Percentiles rank a stretch among this genome's conserved stretches.
Evolutionary conservation across 1,140 invertebrate species (phyloP).

Genomic region (Macrobrachium nipponense): DNA sequence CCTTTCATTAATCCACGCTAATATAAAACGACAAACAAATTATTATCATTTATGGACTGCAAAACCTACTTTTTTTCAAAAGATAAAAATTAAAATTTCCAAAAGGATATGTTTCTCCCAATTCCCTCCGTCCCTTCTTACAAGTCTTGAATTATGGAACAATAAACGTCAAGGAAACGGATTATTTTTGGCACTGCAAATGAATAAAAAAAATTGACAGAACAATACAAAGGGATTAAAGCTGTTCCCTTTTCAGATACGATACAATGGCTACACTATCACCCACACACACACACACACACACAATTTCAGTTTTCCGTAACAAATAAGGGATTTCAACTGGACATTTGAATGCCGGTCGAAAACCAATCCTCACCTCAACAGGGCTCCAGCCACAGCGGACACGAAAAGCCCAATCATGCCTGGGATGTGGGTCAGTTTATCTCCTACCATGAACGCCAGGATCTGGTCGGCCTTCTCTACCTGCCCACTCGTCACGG

Average conservation of each 20-base stretch:
- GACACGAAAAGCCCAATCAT: conserved; percentile 33
- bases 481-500: conserved; percentile 4
- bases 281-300: neutral
- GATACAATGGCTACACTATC: neutral
- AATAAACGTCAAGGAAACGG: no score
- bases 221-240: no score
- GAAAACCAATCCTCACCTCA: conserved; percentile 10
- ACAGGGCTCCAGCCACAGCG: conserved; percentile 32
- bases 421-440: conserved; percentile 16
- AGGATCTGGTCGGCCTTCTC: conserved; percentile 35
- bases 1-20: no score
- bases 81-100: no score
- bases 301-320: neutral
- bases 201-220: neutral
- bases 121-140: no score
- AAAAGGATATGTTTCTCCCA: no score
- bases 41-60: no score
- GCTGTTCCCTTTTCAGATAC: no score
- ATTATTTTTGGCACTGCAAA: neutral
- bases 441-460: conserved; percentile 34
- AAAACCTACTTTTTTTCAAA: no score
- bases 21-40: no score
- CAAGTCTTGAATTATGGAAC: no score
- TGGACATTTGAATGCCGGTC: neutral
- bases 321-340: neutral